phyloP scores from a whole-genome alignment of 2,888 invertebrate species.

The Bibio marci region DNA sequence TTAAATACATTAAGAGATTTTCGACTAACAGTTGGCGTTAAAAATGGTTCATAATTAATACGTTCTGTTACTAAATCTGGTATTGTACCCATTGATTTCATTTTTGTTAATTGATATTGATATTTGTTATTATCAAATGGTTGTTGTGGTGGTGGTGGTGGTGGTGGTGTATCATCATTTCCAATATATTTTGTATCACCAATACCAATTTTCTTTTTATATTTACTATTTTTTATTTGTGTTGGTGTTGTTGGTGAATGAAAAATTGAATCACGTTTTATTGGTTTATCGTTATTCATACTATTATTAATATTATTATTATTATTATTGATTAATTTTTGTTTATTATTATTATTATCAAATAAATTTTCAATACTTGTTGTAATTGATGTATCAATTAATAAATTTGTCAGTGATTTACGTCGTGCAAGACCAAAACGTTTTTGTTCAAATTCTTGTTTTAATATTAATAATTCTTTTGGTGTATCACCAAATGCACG shows the following conservation, averaged over 20 bases:
- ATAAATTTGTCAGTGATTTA: constrained; percentile 4
- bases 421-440: constrained; percentile 5
- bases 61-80: constrained; percentile 26
- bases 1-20: constrained; percentile 9
- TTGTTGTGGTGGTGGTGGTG: background rate
- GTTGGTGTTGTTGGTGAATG: constrained; percentile 4
- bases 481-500: constrained; percentile 8
- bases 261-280: constrained; percentile 4
- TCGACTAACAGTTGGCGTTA: constrained; percentile 25
- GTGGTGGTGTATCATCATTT: constrained; percentile 14
- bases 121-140: constrained; percentile 1
- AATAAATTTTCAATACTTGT: too few relatives aligned
- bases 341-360: too few relatives aligned
- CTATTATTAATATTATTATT: background rate
- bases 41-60: constrained; percentile 24
- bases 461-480: constrained; percentile 7
- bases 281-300: background rate
- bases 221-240: background rate
- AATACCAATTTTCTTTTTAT: constrained; percentile 17
- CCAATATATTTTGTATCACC: constrained; percentile 30
- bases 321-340: background rate
- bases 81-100: constrained; percentile 29
- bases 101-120: constrained; percentile 16
- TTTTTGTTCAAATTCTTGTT: constrained; percentile 9
- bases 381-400: background rate